Percentiles rank a stretch among this genome's conserved stretches.
Conservation (phyloP, 2,797 vertebrate species). For the Ataeniobius toweri region DNA sequence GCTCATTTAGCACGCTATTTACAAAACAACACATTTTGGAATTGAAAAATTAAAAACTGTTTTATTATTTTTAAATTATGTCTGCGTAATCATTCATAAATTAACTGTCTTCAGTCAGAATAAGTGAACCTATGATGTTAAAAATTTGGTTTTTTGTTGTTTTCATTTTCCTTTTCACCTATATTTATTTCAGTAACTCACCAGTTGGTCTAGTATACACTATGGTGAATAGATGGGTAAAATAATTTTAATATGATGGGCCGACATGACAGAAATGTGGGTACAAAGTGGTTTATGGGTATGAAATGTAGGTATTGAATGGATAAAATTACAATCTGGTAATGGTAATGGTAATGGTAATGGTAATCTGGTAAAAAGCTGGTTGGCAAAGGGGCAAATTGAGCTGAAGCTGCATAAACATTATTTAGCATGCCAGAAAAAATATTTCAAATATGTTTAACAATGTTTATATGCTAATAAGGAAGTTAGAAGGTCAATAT, state of each 20-base stretch:
- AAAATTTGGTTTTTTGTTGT: not conserved
- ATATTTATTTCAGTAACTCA: not conserved
- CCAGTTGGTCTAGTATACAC: not conserved
- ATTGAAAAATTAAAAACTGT: no score
- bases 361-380: no score
- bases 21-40: not conserved
- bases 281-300: not conserved
- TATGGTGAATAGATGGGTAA: not conserved
- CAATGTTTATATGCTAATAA: not conserved
- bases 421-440: not conserved
- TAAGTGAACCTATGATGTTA: not conserved
- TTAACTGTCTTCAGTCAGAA: not conserved
- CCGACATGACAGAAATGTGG: not conserved
- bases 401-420: not conserved
- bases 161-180: not conserved
- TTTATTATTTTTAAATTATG: no score
- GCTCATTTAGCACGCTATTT: not conserved
- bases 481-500: not conserved
- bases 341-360: no score
- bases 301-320: not conserved
- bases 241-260: not conserved
- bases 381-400: not conserved
- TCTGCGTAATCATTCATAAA: no score
- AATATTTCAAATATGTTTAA: not conserved
- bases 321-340: not conserved